Percentiles rank a stretch among this genome's conserved stretches.
Evolutionary conservation across 2,888 invertebrate species (phyloP).

Genomic region (Oxyteleia sp.): DNA sequence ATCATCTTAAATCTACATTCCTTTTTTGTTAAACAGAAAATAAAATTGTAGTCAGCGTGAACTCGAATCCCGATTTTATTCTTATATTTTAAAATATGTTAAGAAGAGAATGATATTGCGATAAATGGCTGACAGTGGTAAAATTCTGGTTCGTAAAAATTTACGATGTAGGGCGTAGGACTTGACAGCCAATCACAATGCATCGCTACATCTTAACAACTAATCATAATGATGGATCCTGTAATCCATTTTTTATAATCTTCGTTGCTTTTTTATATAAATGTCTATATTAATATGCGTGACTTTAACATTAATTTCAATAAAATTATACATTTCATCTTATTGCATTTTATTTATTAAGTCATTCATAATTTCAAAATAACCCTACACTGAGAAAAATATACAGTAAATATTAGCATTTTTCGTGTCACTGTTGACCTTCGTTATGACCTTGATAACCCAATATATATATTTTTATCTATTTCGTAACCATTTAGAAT

Average conservation of each 20-base stretch:
- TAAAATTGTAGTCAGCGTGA: neutral
- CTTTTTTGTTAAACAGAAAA: neutral
- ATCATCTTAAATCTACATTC: neutral
- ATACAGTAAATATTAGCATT: too few species aligned
- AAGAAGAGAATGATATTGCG: conserved; percentile 15
- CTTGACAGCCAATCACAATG: conserved; percentile 8
- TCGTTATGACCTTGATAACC: too few species aligned
- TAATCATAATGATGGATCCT: conserved; percentile 24
- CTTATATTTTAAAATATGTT: conserved; percentile 23
- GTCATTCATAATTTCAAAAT: too few species aligned
- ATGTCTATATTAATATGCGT: neutral
- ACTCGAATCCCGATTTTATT: conserved; percentile 4
- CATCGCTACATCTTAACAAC: conserved; percentile 4
- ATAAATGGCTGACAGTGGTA: conserved; percentile 24
- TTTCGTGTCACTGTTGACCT: too few species aligned
- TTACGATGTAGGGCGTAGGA: conserved; percentile 15
- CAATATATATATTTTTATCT: too few species aligned
- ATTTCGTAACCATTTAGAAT: too few species aligned
- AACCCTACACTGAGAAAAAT: too few species aligned
- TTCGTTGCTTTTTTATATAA: neutral
- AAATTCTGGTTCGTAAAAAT: conserved; percentile 30
- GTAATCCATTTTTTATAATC: conserved; percentile 2
- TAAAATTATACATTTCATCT: neutral
- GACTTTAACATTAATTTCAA: neutral
- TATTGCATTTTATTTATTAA: neutral